Evolutionary conservation across 2,113 vertebrate genomes (phyloP).

Genomic region (Scopus umbretta): DNA sequence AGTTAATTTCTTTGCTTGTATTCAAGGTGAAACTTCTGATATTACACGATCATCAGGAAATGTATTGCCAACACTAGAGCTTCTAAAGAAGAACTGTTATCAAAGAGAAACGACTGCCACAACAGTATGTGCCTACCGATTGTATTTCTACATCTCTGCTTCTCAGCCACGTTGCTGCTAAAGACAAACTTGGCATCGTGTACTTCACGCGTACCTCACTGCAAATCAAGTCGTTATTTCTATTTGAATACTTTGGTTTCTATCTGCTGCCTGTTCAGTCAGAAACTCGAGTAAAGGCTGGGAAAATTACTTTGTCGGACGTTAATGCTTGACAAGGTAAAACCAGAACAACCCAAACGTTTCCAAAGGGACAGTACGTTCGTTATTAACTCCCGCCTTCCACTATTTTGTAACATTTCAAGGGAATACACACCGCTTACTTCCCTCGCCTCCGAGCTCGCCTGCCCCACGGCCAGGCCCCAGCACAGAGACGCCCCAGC

Average conservation of each 20-base stretch:
- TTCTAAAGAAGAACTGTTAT: background rate
- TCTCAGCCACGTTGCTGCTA: accelerated
- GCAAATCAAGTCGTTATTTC: background rate
- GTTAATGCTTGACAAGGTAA: background rate
- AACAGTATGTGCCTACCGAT: background rate
- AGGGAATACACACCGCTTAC: accelerated
- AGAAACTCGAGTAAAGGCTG: background rate
- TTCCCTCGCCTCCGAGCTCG: accelerated
- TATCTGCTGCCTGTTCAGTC: accelerated
- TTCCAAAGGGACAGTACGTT: accelerated
- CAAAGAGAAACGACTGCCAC: background rate
- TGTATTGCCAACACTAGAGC: accelerated
- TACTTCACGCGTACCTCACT: accelerated
- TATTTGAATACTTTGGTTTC: accelerated
- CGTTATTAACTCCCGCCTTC: accelerated
- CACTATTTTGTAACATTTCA: accelerated
- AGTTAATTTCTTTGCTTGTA: background rate
- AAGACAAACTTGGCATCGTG: accelerated
- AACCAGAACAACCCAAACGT: accelerated
- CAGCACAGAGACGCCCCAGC: background rate
- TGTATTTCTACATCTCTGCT: background rate
- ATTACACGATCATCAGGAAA: background rate
- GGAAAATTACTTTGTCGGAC: accelerated
- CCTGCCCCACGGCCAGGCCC: background rate
- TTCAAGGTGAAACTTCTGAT: background rate